Evolutionary conservation across 2,797 vertebrate genomes (phyloP).

Genomic region (Labroides dimidiatus): DNA sequence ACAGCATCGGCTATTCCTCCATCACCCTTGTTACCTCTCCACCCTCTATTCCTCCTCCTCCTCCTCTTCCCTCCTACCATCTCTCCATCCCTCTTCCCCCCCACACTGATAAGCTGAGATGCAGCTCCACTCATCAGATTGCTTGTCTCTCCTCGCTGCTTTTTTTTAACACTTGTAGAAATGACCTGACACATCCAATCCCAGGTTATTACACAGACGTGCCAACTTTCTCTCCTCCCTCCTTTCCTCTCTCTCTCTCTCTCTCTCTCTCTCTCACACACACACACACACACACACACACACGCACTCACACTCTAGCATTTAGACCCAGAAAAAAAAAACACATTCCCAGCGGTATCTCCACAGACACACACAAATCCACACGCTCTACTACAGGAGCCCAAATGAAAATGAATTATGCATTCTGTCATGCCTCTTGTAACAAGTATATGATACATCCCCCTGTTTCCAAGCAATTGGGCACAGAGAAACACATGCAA

Average conservation of each 20-base stretch:
- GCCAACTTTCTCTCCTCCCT: constrained; percentile 53
- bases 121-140: constrained; percentile 75
- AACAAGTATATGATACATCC: constrained; percentile 74
- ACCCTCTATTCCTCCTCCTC: background rate
- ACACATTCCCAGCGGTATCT: constrained; percentile 39
- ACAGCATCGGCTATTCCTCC: constrained; percentile 19
- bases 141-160: constrained; percentile 73
- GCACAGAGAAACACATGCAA: constrained; percentile 49
- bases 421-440: constrained; percentile 79
- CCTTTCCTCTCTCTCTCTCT: background rate
- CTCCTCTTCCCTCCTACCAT: constrained; percentile 9
- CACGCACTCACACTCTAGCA: constrained; percentile 32
- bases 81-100: background rate
- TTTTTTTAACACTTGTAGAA: constrained; percentile 87
- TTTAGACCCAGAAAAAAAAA: constrained; percentile 45
- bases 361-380: constrained; percentile 52
- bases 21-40: constrained; percentile 14
- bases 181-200: constrained; percentile 88
- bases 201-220: constrained; percentile 84
- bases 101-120: constrained; percentile 59
- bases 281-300: background rate
- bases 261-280: too few species aligned
- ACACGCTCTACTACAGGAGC: constrained; percentile 71
- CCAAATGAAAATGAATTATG: constrained; percentile 87
- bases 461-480: constrained; percentile 70